phyloP scores from a whole-genome alignment of 2,797 vertebrate species.

The Parauchenoglanis punctatus region DNA sequence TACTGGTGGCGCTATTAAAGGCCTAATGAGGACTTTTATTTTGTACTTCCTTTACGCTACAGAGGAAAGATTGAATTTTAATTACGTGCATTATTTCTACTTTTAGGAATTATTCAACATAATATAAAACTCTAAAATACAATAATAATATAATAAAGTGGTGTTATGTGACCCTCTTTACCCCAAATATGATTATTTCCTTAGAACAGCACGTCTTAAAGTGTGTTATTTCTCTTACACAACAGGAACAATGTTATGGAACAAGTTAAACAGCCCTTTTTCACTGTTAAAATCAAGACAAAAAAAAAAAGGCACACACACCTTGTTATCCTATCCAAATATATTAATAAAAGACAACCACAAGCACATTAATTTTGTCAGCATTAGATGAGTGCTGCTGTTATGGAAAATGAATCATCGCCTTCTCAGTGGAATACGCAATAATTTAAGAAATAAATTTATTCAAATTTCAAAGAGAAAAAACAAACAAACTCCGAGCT shows the following conservation, averaged over 20 bases:
- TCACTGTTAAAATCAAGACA: too few species aligned
- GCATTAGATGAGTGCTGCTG: too few species aligned
- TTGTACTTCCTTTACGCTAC: neutral
- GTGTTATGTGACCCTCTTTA: neutral
- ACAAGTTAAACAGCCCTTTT: too few species aligned
- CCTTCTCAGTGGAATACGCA: neutral
- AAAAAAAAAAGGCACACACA: too few species aligned
- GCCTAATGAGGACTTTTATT: neutral
- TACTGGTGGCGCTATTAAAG: neutral
- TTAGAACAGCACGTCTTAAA: neutral
- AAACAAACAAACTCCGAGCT: too few species aligned
- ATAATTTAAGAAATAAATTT: neutral
- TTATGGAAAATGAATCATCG: too few species aligned
- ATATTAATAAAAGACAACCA: too few species aligned
- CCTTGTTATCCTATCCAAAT: too few species aligned
- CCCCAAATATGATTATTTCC: neutral
- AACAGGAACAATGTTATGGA: neutral
- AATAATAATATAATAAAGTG: neutral
- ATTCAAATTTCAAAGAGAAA: neutral
- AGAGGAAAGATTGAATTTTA: neutral
- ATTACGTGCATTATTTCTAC: neutral
- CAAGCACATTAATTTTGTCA: too few species aligned
- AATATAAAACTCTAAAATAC: too few species aligned
- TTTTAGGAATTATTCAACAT: neutral
- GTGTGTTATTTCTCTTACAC: neutral